Base-by-base conservation (phyloP, 2,888 invertebrate genomes). In the Sinotaia quadrata region DNA sequence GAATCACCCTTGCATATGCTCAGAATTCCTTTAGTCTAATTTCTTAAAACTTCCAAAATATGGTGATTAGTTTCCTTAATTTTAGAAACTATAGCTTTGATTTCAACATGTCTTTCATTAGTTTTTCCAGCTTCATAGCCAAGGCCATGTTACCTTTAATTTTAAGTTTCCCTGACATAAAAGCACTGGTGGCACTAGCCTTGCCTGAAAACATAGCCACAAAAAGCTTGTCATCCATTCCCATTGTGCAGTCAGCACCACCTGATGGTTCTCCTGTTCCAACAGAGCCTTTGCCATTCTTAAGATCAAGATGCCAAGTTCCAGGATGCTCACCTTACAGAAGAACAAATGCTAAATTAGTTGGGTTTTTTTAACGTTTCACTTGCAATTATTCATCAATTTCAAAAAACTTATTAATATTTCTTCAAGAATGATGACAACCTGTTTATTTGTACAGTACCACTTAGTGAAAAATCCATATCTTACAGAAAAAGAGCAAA, bases 101-200 rank as follows among this genome's bases (percentile, higher is more conserved):
- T 61, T 68, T 68, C 37, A 51, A 56, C 61, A 71, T 51, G 54
- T 69, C 67, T 47, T 65, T 79, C 84, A 86, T 84, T 8, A 87
- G 71, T 73, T 86, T 87, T 74, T 98, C 97, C 71, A 98, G 90
- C 87, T 97, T 97, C 92, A 98, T 94, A 0, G 98, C 98, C 86
- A 96, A 94, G 81, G 94, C 94, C 81, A 98, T 90, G 85, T 97
- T 95, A 0, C 98, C 98, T 75, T 91, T 91, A 78, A 98, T 95
- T 90, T 97, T 97, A 79, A 98, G 89, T 89, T 97, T 97, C 62
- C 98, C 98, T 85, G 93, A 93, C 96, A 98, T 97, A 89, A 96
- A 97, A 0, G 98, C 98, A 2, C 93, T 92, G 0, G 97, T 93
- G 2, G 98, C 94, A 85, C 96, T 97, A 78, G 97, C 84, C 89